phyloP scores from a whole-genome alignment of 2,113 vertebrate species.

The Alligator mississippiensis region DNA sequence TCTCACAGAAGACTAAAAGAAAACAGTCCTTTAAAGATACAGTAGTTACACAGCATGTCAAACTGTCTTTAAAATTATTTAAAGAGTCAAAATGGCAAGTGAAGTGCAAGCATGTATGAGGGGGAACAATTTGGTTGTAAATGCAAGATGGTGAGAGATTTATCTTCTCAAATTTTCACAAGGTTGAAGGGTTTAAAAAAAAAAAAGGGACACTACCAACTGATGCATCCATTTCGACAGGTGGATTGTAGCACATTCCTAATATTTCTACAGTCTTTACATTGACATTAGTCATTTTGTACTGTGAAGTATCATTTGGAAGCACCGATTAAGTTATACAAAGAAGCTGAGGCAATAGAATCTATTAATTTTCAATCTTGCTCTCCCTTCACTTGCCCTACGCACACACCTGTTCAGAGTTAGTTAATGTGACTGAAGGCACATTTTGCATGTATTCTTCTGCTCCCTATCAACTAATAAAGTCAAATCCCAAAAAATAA shows the following conservation, averaged over 20 bases:
- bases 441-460: not conserved
- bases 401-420: not conserved
- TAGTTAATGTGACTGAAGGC: not conserved
- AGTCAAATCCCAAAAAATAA: not conserved
- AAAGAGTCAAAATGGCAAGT: no score
- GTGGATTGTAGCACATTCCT: fast-evolving
- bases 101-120: not conserved
- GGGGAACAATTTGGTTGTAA: not conserved
- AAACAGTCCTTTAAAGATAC: not conserved
- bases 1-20: not conserved
- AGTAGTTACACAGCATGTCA: no score
- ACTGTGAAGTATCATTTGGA: not conserved
- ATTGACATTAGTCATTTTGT: not conserved
- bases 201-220: not conserved
- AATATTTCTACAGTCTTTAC: not conserved
- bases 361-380: not conserved
- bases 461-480: not conserved
- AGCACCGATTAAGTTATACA: not conserved
- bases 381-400: not conserved
- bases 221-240: not conserved
- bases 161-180: not conserved
- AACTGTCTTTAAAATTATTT: no score
- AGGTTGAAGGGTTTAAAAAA: not conserved
- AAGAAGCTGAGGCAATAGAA: not conserved
- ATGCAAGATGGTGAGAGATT: not conserved